These are phyloP conservation scores for Zosterops lateralis DNA, from an alignment of 2,113 vertebrate genomes.

Conservation along the genomic window DNA sequence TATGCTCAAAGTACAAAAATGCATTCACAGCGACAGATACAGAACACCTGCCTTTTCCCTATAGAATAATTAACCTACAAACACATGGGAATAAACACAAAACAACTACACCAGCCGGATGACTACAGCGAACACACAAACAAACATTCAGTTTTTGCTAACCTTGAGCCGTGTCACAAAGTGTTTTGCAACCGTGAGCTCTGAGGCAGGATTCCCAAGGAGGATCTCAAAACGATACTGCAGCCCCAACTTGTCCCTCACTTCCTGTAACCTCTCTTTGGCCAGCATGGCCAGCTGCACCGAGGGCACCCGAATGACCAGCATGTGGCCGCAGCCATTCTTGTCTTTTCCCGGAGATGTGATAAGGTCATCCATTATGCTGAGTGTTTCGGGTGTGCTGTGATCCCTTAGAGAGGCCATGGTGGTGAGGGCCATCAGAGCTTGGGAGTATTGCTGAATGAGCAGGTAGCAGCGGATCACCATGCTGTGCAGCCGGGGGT, in stretches of 20 bases:
- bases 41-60: background rate
- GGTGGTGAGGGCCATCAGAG: constrained; percentile 93
- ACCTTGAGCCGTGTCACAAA: constrained; percentile 88
- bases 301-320: constrained; percentile 91
- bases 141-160: constrained; percentile 11
- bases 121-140: background rate
- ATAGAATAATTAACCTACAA: background rate
- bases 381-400: constrained; percentile 93
- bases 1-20: background rate
- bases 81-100: fast-evolving
- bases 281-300: constrained; percentile 95
- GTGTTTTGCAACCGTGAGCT: constrained; percentile 82
- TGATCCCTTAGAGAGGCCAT: constrained; percentile 89
- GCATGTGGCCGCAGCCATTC: constrained; percentile 91
- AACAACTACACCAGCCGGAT: background rate
- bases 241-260: constrained; percentile 90
- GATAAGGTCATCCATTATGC: constrained; percentile 93
- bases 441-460: constrained; percentile 97
- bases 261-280: constrained; percentile 90
- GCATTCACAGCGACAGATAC: background rate
- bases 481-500: constrained; percentile 96
- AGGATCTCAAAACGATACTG: constrained; percentile 93
- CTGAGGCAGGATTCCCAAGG: constrained; percentile 87
- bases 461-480: constrained; percentile 97
- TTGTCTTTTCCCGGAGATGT: constrained; percentile 82